Conservation (phyloP, 1,140 invertebrate genomes). For the Procambarus virginalis region DNA sequence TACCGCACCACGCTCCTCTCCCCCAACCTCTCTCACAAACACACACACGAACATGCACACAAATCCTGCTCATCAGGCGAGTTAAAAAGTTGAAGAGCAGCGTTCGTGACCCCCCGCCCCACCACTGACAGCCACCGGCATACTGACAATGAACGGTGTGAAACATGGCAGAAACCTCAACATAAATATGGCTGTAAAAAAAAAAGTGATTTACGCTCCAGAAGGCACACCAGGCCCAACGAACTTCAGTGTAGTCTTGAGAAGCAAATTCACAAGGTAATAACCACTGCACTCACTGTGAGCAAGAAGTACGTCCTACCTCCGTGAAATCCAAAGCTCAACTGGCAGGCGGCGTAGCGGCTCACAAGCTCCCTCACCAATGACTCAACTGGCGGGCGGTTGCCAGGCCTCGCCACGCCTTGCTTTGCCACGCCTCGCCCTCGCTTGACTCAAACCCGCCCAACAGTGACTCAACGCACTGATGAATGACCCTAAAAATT, state of each 20-base stretch:
- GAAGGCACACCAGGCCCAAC: neutral
- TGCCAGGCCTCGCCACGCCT: neutral
- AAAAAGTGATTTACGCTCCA: neutral
- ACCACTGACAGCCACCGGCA: neutral
- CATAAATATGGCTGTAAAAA: neutral
- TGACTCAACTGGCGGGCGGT: neutral
- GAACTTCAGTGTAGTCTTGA: neutral
- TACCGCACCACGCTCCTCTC: neutral
- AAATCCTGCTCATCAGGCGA: neutral
- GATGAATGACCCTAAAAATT: neutral
- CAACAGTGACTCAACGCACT: neutral
- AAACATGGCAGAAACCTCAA: neutral
- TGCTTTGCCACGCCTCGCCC: neutral
- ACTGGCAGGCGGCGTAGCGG: neutral
- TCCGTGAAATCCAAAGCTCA: slow-evolving; percentile 8
- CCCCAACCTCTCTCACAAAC: neutral
- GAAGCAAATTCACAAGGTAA: neutral
- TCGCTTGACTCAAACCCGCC: neutral
- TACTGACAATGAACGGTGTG: neutral
- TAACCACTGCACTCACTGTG: slow-evolving; percentile 3
- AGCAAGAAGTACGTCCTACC: neutral
- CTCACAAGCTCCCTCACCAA: neutral
- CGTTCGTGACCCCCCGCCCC: neutral
- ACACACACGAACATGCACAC: neutral
- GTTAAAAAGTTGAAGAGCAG: neutral